Evolutionary conservation across 2,113 vertebrate species (phyloP), one percentile per base, ranked within the genome.

Genomic region (Herpetotheres cachinnans): DNA sequence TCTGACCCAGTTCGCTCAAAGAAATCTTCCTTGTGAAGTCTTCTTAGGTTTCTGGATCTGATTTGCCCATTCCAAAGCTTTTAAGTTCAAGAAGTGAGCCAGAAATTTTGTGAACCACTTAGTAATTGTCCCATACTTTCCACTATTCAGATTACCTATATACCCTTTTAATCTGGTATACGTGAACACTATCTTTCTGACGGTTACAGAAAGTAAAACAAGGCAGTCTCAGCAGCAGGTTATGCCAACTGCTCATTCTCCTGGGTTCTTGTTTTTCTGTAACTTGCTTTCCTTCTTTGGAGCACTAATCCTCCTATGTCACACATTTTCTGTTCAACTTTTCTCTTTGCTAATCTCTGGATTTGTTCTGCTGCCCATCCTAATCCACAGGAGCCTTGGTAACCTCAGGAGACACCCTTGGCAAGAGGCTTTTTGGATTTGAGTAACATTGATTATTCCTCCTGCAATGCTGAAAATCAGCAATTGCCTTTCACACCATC

Each of bases 281-380:
- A 79, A 86, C 38, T 92, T 83, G 34, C 55, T 93, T 95, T 92
- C 16, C 19, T 93, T 36, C 86, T 90, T 76, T 63, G 58, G 65
- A 73, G 49, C 4, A 3, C 47, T 95, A 95, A 95, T 95, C 91
- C 70, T 92, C 36, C 61, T 6, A 30, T 86, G 86, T 95, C 83
- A 84, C 92, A 81, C 92, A 59, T 89, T 87, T 95, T 91, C 83
- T 91, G 69, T 95, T 89, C 66, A 95, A 87, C 40, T 95, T 95
- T 95, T 94, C 81, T 97, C 52, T 73, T 84, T 95, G 44, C 66
- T 96, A 93, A 97, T 97, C 91, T 93, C 65, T 91, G 91, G 89
- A 91, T 97, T 97, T 93, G 77, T 95, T 95, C 91, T 89, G 73
- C 77, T 91, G 86, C 65, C 73, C 47, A 69, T 95, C 77, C 80